Evolutionary conservation across 1,140 invertebrate genomes (phyloP).

Genomic region (Acyrthosiphon pisum): DNA sequence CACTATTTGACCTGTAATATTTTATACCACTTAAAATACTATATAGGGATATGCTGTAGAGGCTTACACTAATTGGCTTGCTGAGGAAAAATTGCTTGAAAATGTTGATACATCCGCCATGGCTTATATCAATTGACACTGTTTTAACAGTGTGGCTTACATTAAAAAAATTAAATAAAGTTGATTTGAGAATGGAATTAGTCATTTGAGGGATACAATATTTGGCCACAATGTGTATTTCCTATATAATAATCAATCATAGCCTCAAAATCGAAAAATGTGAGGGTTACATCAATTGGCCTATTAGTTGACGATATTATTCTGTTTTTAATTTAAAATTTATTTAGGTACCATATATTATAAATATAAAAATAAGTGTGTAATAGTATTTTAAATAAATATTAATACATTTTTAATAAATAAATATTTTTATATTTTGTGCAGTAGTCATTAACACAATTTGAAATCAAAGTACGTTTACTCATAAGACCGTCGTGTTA

Average conservation of each 20-base stretch:
- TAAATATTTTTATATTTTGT: too few relatives aligned
- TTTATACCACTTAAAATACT: not conserved
- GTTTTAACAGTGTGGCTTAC: constrained; percentile 8
- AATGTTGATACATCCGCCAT: not conserved
- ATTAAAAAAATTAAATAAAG: not conserved
- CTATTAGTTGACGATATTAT: not conserved
- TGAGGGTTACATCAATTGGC: not conserved
- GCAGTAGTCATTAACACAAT: not conserved
- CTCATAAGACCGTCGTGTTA: constrained; percentile 50
- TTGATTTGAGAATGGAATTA: not conserved
- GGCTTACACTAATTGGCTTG: constrained; percentile 3
- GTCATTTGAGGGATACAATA: not conserved
- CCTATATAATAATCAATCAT: not conserved
- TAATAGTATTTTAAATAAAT: too few relatives aligned
- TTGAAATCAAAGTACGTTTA: not conserved
- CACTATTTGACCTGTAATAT: not conserved
- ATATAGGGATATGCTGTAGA: not conserved
- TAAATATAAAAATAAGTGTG: too few relatives aligned
- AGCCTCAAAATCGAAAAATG: not conserved
- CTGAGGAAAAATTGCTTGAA: constrained; percentile 5
- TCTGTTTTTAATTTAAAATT: too few relatives aligned
- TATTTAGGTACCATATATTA: too few relatives aligned
- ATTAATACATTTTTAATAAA: too few relatives aligned
- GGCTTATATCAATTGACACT: constrained; percentile 21
- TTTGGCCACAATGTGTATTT: constrained; percentile 9